Conservation (phyloP, 2,888 invertebrate genomes). For the Baronia brevicornis region DNA sequence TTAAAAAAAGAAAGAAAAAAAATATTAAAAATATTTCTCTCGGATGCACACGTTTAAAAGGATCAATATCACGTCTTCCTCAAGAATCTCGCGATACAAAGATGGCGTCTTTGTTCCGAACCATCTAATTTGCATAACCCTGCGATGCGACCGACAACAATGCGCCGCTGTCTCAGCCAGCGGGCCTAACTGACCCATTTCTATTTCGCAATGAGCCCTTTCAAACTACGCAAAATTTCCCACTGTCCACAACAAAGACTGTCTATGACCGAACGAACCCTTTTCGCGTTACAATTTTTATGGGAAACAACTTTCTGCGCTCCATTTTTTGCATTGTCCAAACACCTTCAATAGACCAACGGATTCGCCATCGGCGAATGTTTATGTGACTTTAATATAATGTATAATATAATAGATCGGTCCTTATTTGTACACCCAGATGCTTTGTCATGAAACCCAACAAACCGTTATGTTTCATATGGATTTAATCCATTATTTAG, state of each 20-base stretch:
- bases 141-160: conserved; percentile 49
- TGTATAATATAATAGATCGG: conserved; percentile 38
- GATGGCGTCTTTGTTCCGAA: conserved; percentile 38
- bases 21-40: no score
- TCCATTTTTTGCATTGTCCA: conserved; percentile 74
- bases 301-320: conserved; percentile 67
- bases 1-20: no score
- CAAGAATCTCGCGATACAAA: conserved; percentile 27
- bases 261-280: conserved; percentile 58
- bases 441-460: conserved; percentile 33
- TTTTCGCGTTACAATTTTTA: conserved; percentile 63
- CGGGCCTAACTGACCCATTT: conserved; percentile 65
- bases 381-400: conserved; percentile 60
- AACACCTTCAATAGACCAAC: conserved; percentile 40
- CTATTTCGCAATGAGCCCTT: conserved; percentile 42
- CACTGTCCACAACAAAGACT: conserved; percentile 61
- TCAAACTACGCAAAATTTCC: conserved; percentile 59
- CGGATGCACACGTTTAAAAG: no score
- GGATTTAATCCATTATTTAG: no score
- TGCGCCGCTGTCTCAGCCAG: conserved; percentile 39
- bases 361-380: conserved; percentile 62
- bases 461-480: conserved; percentile 56
- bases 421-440: conserved; percentile 36
- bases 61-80: conserved; percentile 21
- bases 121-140: conserved; percentile 61